Evolutionary conservation across 2,113 vertebrate species (phyloP), one percentile per base, ranked within the genome.

Genomic region (Syngnathus floridae): DNA sequence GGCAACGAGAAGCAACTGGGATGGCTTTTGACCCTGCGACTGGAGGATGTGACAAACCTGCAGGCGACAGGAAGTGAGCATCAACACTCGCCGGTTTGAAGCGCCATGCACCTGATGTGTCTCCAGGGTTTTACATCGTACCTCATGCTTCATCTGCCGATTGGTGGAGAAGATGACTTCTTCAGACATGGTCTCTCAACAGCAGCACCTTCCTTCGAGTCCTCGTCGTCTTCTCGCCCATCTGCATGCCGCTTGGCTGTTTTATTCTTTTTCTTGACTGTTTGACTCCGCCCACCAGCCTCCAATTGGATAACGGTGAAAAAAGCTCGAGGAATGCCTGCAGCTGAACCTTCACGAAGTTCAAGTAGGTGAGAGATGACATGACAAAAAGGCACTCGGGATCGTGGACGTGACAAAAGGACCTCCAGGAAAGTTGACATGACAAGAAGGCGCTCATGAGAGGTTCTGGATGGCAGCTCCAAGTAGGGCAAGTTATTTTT

Each of bases 381-480:
- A 22, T 26, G n/a, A 26, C 51, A 54, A 22, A 51, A 4, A 3
- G 49, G n/a, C 8, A 2, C 4, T 51, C 7, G 10, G 49, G 49
- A 51, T 51, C 2, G 19, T 51, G 40, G 40, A 41, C 11, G 11
- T 41, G 40, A 41, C 40, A 41, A 13, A 5, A 12, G 9, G 40
- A 13, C 40, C 9, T 9, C 40, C 40, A 31, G 2, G 26, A 31
- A 31, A 31, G 26, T 31, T 31, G 26, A 31, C 26, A 31, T 31
- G 26, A 31, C 2, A 31, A 31, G 26, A 31, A 31, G 26, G 26
- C 26, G 26, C 26, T 10, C 1, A 16, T 35, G 43, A 45, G 43
- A 45, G 43, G 43, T 45, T 45, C 43, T 67, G 74, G 79, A 10
- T 83, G 82, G 14, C 82, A 81, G 82, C 78, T 84, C 57, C 68